These are phyloP conservation scores for Rhynchophorus ferrugineus DNA, from an alignment of 1,140 invertebrate genomes.

Conservation along the genomic window DNA sequence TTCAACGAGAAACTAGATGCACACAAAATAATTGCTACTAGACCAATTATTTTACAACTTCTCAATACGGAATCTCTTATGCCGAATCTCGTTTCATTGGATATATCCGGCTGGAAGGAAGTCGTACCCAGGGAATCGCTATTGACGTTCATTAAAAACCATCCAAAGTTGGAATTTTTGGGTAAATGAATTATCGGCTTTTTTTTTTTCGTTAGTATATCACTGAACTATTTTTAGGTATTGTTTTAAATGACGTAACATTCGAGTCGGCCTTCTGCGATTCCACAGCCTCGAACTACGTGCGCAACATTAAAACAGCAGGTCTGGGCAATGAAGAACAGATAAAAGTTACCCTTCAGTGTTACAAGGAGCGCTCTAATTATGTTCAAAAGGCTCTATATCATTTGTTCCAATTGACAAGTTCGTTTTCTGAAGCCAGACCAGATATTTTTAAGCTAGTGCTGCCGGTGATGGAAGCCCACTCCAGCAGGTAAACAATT, in stretches of 20 bases:
- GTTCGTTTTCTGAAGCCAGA: slow-evolving; percentile 36
- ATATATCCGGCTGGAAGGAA: slow-evolving; percentile 59
- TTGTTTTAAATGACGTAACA: slow-evolving; percentile 31
- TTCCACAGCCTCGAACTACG: slow-evolving; percentile 14
- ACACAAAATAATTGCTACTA: slow-evolving; percentile 41
- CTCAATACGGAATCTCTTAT: slow-evolving; percentile 48
- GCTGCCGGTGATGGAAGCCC: slow-evolving; percentile 59
- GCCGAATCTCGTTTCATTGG: slow-evolving; percentile 56
- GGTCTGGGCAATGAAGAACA: slow-evolving; percentile 35
- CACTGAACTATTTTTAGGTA: slow-evolving; percentile 18
- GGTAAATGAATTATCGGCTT: slow-evolving; percentile 2
- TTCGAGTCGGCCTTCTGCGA: slow-evolving; percentile 32
- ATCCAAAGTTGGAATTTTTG: slow-evolving; percentile 32
- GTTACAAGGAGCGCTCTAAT: slow-evolving; percentile 49
- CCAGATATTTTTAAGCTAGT: slow-evolving; percentile 65
- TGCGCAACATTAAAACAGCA: slow-evolving; percentile 29
- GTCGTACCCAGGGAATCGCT: slow-evolving; percentile 24
- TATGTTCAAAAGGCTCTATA: slow-evolving; percentile 69
- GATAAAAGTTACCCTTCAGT: slow-evolving; percentile 48
- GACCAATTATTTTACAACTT: slow-evolving; percentile 38
- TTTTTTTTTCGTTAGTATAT: neutral
- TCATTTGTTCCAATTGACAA: slow-evolving; percentile 59
- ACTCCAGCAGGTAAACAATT: slow-evolving; percentile 46
- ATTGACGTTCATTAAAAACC: slow-evolving; percentile 27
- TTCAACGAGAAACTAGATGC: slow-evolving; percentile 38